Conservation (phyloP, 30 jellyfish, hydroid and myxozoan genomes). For the Mastigias papua region DNA sequence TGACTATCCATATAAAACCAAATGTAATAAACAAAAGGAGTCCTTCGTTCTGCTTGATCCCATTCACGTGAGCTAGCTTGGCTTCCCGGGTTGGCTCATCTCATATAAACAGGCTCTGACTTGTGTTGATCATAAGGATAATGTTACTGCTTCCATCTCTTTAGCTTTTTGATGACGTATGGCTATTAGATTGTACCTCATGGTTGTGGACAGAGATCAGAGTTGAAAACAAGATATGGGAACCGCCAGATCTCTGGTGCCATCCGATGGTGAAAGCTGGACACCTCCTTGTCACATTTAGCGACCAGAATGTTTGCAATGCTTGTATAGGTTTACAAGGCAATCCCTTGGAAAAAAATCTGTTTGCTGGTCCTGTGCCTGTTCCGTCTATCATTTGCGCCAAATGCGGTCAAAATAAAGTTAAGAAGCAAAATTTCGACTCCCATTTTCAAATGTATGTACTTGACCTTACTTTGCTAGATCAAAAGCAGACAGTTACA, state of each 20-base stretch:
- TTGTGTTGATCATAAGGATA: too few species aligned
- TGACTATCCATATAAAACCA: too few species aligned
- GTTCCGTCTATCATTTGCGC: slow-evolving; percentile 41
- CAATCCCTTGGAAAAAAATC: slow-evolving; percentile 34
- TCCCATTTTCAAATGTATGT: slow-evolving; percentile 84
- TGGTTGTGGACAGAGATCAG: slow-evolving; percentile 84
- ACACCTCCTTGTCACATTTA: slow-evolving; percentile 67
- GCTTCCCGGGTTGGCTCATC: too few species aligned
- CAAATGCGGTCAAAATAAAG: slow-evolving; percentile 30
- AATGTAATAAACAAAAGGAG: too few species aligned
- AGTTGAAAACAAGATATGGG: slow-evolving; percentile 51
- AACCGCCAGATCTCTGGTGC: slow-evolving; percentile 95
- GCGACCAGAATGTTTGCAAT: slow-evolving; percentile 90
- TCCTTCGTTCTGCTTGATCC: too few species aligned
- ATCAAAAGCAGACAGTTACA: slow-evolving; percentile 23
- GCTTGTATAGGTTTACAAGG: slow-evolving; percentile 50
- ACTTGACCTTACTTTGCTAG: slow-evolving; percentile 54
- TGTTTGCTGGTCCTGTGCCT: slow-evolving; percentile 62
- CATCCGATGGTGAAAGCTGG: slow-evolving; percentile 82
- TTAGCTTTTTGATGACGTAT: slow-evolving; percentile 88
- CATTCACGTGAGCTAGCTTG: too few species aligned
- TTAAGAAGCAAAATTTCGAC: slow-evolving; percentile 26
- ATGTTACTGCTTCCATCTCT: too few species aligned
- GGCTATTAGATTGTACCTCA: slow-evolving; percentile 73
- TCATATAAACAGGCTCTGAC: too few species aligned